phyloP scores from a whole-genome alignment of 23 tunicate genomes.

The Aplidium turbinatum region DNA sequence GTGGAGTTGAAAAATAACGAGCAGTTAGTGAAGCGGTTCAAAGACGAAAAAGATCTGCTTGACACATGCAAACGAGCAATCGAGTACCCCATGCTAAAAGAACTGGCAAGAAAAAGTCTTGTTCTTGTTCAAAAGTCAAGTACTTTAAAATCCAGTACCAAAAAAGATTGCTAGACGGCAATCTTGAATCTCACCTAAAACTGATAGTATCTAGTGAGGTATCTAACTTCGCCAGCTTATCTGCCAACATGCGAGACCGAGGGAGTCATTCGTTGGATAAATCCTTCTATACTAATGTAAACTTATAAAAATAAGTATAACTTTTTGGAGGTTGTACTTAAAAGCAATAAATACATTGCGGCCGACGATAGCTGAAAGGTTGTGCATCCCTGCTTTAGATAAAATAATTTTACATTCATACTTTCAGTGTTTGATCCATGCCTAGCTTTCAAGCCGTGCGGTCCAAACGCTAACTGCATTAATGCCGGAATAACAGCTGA shows the following conservation, averaged over 20 bases:
- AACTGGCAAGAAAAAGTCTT: slow-evolving; percentile 42
- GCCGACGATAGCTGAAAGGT: no score
- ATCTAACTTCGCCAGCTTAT: slow-evolving; percentile 36
- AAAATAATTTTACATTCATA: no score
- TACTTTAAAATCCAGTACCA: slow-evolving; percentile 26
- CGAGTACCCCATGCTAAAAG: slow-evolving; percentile 30
- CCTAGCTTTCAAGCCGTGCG: no score
- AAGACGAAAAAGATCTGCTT: slow-evolving; percentile 43
- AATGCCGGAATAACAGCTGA: slow-evolving; percentile 44
- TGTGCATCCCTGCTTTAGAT: no score
- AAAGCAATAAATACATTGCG: no score
- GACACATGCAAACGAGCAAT: slow-evolving; percentile 25
- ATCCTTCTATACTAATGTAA: no score
- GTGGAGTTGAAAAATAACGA: slow-evolving; percentile 44
- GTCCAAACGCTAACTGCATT: slow-evolving; percentile 36
- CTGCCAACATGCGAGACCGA: no score
- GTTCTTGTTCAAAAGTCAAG: slow-evolving; percentile 35
- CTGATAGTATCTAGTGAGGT: slow-evolving; percentile 42
- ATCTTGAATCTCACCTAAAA: slow-evolving; percentile 24
- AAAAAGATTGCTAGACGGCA: slow-evolving; percentile 33
- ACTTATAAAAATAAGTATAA: no score
- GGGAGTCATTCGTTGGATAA: no score
- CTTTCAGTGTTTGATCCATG: no score
- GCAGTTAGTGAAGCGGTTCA: slow-evolving; percentile 34
- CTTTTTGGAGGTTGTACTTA: no score